phyloP scores from a whole-genome alignment of 2,888 invertebrate genomes.

The Pyrochroa serraticornis region DNA sequence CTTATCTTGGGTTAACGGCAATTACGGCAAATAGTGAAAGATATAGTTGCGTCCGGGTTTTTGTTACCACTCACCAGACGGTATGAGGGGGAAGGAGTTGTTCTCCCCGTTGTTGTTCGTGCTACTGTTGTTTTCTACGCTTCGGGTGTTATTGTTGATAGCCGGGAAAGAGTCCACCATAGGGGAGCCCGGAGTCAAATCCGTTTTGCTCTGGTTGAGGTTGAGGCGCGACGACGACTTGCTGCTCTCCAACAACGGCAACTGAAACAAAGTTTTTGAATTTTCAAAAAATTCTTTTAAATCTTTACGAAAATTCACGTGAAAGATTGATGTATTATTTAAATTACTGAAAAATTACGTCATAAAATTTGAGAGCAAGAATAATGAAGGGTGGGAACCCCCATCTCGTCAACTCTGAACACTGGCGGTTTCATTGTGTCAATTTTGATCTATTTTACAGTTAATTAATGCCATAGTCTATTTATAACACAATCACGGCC shows the following conservation, averaged over 20 bases:
- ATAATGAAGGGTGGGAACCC: not conserved
- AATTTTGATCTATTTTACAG: too few species aligned
- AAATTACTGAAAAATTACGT: too few species aligned
- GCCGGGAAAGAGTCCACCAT: conserved; percentile 53
- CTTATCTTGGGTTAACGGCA: not conserved
- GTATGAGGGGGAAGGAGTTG: conserved; percentile 52
- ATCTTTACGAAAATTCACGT: not conserved
- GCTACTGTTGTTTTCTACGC: conserved; percentile 45
- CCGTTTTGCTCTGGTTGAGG: conserved; percentile 49
- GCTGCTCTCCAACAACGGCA: conserved; percentile 53
- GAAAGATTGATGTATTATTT: too few species aligned
- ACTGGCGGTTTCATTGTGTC: too few species aligned
- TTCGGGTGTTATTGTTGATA: conserved; percentile 54
- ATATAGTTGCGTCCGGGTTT: too few species aligned
- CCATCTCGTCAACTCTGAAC: too few species aligned
- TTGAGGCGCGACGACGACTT: conserved; percentile 53
- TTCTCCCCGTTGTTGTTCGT: conserved; percentile 51
- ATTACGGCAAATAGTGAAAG: not conserved
- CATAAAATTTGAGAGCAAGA: not conserved
- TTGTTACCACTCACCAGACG: conserved; percentile 54
- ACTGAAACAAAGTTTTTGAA: conserved; percentile 42
- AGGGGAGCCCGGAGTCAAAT: conserved; percentile 50
- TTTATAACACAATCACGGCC: too few species aligned
- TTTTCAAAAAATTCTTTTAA: too few species aligned
- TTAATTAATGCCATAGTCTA: too few species aligned